Percentiles rank a stretch among this genome's conserved stretches.
phyloP scores from a whole-genome alignment of 1,140 invertebrate genomes.

The Bactericera cockerelli region DNA sequence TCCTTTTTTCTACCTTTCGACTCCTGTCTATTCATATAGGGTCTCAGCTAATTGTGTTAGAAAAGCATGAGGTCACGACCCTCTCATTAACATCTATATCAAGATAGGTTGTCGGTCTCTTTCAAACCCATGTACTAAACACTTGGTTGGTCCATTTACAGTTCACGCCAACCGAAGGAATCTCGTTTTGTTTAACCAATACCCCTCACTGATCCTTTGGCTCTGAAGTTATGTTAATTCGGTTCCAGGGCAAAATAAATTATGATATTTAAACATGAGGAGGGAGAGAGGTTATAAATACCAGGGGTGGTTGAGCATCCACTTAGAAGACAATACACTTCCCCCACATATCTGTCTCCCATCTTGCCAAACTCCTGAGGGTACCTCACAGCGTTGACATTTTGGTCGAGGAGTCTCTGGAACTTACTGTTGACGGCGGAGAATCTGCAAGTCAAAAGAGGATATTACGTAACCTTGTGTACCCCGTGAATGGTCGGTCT shows the following conservation, averaged over 20 bases:
- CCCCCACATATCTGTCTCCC: not conserved
- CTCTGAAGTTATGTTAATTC: no score
- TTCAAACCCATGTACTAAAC: no score
- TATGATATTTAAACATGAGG: not conserved
- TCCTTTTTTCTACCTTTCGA: no score
- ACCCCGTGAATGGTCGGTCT: no score
- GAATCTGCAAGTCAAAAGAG: no score
- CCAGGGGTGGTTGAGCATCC: not conserved
- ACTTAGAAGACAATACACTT: not conserved
- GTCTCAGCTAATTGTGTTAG: no score
- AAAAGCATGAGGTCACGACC: no score
- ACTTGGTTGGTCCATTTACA: not conserved
- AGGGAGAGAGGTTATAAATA: not conserved
- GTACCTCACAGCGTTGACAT: not conserved
- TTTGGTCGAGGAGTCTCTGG: not conserved
- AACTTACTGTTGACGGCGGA: not conserved
- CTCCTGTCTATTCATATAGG: no score
- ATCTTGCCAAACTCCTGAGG: not conserved
- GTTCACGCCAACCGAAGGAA: not conserved
- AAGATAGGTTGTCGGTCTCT: no score
- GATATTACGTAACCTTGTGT: no score
- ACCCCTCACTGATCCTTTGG: not conserved
- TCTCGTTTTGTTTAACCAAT: not conserved
- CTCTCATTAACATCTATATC: no score
- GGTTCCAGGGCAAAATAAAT: no score